Base-by-base conservation (phyloP, 2,797 vertebrate species). In the Rhincodon typus region DNA sequence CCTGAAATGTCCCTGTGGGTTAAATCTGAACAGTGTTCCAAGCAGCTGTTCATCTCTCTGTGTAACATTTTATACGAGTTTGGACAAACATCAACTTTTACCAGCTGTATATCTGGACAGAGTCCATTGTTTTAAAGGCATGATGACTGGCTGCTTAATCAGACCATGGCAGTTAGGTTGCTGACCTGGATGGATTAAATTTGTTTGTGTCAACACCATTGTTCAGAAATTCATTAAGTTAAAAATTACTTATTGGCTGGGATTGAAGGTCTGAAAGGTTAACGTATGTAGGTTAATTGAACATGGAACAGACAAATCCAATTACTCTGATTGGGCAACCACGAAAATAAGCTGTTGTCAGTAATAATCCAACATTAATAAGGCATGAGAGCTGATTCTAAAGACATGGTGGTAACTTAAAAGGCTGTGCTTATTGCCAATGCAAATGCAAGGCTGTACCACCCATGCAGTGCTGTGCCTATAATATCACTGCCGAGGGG, bases 181-280 rank as follows among this genome's bases (percentile, higher is more conserved):
- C 90, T 38, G 42, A 38, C 21, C 90, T 93, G 90, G 90, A 93
- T 93, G 62, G n/a, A 93, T 93, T 93, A 23, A 38, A 38, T 93
- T 93, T 93, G n/a, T 93, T 67, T 67, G n/a, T 93, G 90, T 93
- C 90, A 93, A 93, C 90, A 93, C 90, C 90, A 67, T 34, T 67
- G 90, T 66, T 93, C 62, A 93, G 90, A 93, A 93, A 67, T 67
- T 67, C 38, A 67, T 67, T 67, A 62, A 62, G 57, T 62, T 62
- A 67, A 67, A 93, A 93, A 34, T 93, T 67, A 93, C 90, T 69
- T 93, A 62, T 12, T 42, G 88, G 30, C 88, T 34, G n/a, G 57
- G 88, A 91, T 30, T 91, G 90, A 23, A 3, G 1, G 34, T 66
- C 66, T 93, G n/a, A 93, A 93, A 93, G 90, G 90, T 93, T 42